A percentile compares a stretch with the other conserved stretches of the same genome.
These are phyloP conservation scores for Herminia tarsipennalis DNA, from an alignment of 2,888 invertebrate species.

Conservation along the genomic window DNA sequence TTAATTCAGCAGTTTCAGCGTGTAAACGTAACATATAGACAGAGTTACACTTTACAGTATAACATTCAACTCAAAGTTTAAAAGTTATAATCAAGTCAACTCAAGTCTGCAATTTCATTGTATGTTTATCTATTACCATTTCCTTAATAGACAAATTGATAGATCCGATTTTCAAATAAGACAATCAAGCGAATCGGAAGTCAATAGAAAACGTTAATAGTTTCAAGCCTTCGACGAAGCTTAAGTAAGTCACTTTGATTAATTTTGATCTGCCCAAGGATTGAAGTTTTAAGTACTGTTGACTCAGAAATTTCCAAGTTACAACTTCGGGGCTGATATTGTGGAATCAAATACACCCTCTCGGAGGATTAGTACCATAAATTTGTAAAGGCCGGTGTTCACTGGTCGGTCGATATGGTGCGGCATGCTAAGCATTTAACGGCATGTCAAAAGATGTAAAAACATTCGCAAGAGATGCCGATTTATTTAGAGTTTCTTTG, in stretches of 20 bases:
- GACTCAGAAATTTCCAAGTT: slow-evolving; percentile 14
- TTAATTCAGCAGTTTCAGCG: too few relatives aligned
- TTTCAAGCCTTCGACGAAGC: neutral
- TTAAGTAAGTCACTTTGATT: slow-evolving; percentile 16
- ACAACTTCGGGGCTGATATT: slow-evolving; percentile 8
- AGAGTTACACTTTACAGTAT: too few relatives aligned
- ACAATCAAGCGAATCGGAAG: neutral
- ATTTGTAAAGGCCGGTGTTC: slow-evolving; percentile 4
- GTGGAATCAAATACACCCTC: slow-evolving; percentile 7
- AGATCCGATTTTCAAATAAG: neutral
- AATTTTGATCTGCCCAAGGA: slow-evolving; percentile 19
- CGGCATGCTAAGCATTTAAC: too few relatives aligned
- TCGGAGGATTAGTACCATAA: slow-evolving; percentile 3
- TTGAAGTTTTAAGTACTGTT: slow-evolving; percentile 30
- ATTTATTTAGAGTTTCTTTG: too few relatives aligned
- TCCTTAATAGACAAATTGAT: neutral
- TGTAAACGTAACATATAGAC: too few relatives aligned
- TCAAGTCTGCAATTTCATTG: too few relatives aligned
- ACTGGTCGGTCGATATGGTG: too few relatives aligned
- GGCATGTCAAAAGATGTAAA: too few relatives aligned
- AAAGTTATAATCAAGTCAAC: too few relatives aligned
- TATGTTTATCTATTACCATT: too few relatives aligned
- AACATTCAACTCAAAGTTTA: too few relatives aligned
- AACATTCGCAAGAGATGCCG: too few relatives aligned
- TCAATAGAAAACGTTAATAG: slow-evolving; percentile 3